Evolutionary conservation across 2,113 vertebrate species (phyloP), one percentile per base, ranked within the genome.

Genomic region (Tachysurus fulvidraco): DNA sequence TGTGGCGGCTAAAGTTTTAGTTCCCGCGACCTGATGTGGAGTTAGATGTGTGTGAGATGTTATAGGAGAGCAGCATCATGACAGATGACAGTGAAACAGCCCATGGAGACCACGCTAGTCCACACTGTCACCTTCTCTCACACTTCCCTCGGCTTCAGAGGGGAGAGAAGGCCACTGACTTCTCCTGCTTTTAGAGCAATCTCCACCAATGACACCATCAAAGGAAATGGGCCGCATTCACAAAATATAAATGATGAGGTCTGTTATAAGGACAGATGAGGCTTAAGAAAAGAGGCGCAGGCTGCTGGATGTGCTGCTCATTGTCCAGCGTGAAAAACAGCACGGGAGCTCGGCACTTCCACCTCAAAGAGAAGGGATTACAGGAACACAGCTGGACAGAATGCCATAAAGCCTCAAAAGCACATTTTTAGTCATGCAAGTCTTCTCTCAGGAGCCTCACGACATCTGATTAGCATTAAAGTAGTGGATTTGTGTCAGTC

Each of bases 211-310:
- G 82, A 89, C 83, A 85, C 77, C 91, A 89, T 93, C 93, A 93
- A 93, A 94, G 90, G 90, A 90, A 92, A 91, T 90, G 84, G 87
- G 88, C 86, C 83, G 81, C 81, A 91, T 89, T 84, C 89, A 85
- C 90, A 87, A 90, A 89, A 88, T 91, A 86, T 73, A 19, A 86
- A 89, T 88, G 73, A 91, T 91, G 92, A 92, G 84, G 64, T 81
- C 54, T 90, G 84, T 88, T 90, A 84, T 87, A 83, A 83, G 84
- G 86, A 50, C 89, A 90, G 79, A 90, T 90, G 85, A 86, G 88
- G 87, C 91, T 91, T 90, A 92, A 89, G 91, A 92, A 88, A 83
- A 90, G 89, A 88, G 85, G 74, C 67, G 85, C 69, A n/a, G 46
- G 78, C 54, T 80, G 85, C 88, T 89, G 86, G 88, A 89, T 91